Evolutionary conservation across 37 sponge, comb jelly and placozoan species (phyloP), one percentile per base, ranked within the genome.

Genomic region (Crambe crambe): DNA sequence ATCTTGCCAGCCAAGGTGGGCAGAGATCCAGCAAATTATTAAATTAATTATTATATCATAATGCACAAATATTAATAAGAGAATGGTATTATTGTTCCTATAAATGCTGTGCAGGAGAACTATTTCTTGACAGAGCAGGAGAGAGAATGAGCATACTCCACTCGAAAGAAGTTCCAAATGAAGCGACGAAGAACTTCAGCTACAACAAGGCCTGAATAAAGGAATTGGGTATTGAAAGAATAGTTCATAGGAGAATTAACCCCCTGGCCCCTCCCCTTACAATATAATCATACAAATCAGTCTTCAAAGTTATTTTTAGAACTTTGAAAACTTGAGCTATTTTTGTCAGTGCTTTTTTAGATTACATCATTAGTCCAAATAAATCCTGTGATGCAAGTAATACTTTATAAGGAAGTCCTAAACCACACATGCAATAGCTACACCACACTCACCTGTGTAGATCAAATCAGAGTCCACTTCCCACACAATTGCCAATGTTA

Each of bases 161-260:
- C 73, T 56, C 99, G 80, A 62, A 98, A 93, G 72, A 98, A 98
- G 77, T 98, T 98, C 99, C 99, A 98, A 34, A 98, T 74, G 72
- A 91, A 91, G 38, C 99, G 75, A 22, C 99, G 68, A 37, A 81
- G 41, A 22, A 94, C 83, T 47, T 94, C 95, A 17, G 69, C 82
- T 1, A 81, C 37, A 6, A 84, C 68, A 37, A 94, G 79, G 25
- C 61, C 70, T 76, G 42, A 61, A 5, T 9, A 61, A 8, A 61
- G 63, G 25, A 21, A 36, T 25, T 32, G 63, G 34, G 34, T 66
- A 37, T 31, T 9, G 27, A 35, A 37, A 66, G 21, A 18, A 51
- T 51, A 9, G 9, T 51, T 15, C 54, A 51, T 51, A 51, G 9
- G 54, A 9, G 15, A 51, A 51, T 51, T 18, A 51, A 18, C n/a